Percentiles rank a stretch among this genome's conserved stretches.
Conservation (phyloP, 2,888 invertebrate species). For the Galerucella calmariensis region DNA sequence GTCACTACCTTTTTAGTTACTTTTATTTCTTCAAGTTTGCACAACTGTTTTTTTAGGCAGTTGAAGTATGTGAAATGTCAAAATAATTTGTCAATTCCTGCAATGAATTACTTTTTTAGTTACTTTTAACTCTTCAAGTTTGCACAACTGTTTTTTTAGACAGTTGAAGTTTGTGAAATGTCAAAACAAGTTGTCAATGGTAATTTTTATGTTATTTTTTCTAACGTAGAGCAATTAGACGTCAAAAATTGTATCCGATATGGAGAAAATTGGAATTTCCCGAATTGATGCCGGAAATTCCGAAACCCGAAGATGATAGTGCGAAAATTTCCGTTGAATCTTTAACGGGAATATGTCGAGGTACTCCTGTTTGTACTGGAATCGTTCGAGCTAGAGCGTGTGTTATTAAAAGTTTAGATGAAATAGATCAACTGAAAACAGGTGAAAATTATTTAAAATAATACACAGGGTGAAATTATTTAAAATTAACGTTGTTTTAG, state of each 20-base stretch:
- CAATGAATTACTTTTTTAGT: not conserved
- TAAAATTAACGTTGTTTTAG: conserved; percentile 56
- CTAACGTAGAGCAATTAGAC: conserved; percentile 71
- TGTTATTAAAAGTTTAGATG: conserved; percentile 77
- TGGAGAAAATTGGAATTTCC: conserved; percentile 74
- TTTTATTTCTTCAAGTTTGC: too few relatives aligned
- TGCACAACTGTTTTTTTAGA: too few relatives aligned
- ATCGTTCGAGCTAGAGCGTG: conserved; percentile 76
- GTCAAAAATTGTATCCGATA: conserved; percentile 71
- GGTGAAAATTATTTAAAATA: too few relatives aligned
- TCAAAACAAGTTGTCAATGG: too few relatives aligned
- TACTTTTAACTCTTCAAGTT: too few relatives aligned
- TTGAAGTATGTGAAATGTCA: too few relatives aligned
- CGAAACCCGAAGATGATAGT: conserved; percentile 46
- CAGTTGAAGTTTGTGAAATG: too few relatives aligned
- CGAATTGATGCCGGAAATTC: conserved; percentile 66
- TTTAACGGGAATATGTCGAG: conserved; percentile 57
- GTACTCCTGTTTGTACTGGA: conserved; percentile 80
- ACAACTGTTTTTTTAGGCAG: too few relatives aligned
- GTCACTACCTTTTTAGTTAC: too few relatives aligned
- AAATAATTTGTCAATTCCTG: not conserved
- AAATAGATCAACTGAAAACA: conserved; percentile 62
- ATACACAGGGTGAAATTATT: too few relatives aligned
- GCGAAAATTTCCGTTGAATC: conserved; percentile 29
- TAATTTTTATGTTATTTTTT: conserved; percentile 2